These are phyloP conservation scores for Gymnopithys bicolor DNA, from an alignment of 2,797 vertebrate genomes.

Conservation along the genomic window DNA sequence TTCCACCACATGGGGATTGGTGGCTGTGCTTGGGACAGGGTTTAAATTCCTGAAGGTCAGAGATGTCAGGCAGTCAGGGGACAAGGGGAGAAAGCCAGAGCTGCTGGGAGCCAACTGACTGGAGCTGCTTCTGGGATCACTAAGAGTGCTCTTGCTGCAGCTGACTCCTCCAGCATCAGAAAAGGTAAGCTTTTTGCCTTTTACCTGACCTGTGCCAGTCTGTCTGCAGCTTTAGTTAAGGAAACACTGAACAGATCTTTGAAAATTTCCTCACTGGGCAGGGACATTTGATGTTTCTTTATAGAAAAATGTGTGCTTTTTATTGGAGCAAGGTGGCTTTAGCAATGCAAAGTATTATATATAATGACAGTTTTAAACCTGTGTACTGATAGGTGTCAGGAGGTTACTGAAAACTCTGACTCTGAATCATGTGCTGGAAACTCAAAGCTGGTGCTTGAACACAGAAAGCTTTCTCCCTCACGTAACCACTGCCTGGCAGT, in stretches of 20 bases:
- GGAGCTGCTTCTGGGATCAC: neutral
- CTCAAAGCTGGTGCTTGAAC: neutral
- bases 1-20: constrained; percentile 71
- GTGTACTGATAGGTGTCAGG: neutral
- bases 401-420: neutral
- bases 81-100: neutral
- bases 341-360: neutral
- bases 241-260: neutral
- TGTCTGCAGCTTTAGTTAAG: neutral
- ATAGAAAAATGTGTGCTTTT: neutral
- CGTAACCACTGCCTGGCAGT: neutral
- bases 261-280: neutral
- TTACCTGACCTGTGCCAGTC: neutral
- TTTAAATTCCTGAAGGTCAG: constrained; percentile 76
- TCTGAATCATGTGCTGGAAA: neutral
- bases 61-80: constrained; percentile 45
- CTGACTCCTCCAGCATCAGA: neutral
- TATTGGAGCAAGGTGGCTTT: neutral
- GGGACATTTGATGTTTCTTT: neutral
- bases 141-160: neutral
- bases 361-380: neutral
- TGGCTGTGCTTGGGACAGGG: constrained; percentile 48
- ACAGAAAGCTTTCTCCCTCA: neutral
- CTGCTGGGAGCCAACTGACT: neutral
- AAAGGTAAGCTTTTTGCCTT: constrained; percentile 64